Base-by-base conservation (phyloP, 2,888 invertebrate genomes). In the Apodemia mormo region DNA sequence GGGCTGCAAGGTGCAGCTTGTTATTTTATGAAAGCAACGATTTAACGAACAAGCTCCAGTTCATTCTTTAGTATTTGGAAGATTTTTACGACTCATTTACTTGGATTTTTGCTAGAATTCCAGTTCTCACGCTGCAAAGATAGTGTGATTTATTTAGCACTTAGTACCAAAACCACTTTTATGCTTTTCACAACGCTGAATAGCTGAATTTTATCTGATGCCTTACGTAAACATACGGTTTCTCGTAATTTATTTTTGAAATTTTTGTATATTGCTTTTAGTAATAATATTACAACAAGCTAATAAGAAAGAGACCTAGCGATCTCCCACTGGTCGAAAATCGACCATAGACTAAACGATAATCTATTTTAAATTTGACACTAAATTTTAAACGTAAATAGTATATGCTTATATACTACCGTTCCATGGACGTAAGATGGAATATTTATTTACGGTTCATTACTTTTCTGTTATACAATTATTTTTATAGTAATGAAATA, bases 61-160 rank as follows among this genome's bases (percentile, higher is more conserved):
- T 61, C 7, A 61, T 61, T 33, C 33, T 37, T 52, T 61, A 30
- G 61, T 33, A 61, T 61, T 61, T 33, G 33, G 14, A 5, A 61
- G 61, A 29, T 33, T 14, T 61, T 61, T 61, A 14, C 10, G 14
- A 61, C 5, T 33, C 14, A 14, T 58, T 58, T 58, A 61, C 61
- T 61, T 61, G 61, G 37, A 61, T 61, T 61, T 30, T 61, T 30
- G 30, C 33, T 30, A 61, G 30, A 12, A 67, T 56, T 67, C 37
- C 56, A 67, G 67, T 67, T 56, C 56, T 56, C 54, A 56, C 33
- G 33, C 29, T 37, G 52, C 7, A 56, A 10, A 67, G 56, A 67
- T 67, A 67, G 40, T 29, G 67, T 56, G 67, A 67, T 67, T 67
- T 67, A 67, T 56, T 30, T 56, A 40, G 33, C 67, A 56, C 67